Evolutionary conservation across 1,140 invertebrate genomes (phyloP), one percentile per base, ranked within the genome.

Genomic region (Drosophila triauraria): DNA sequence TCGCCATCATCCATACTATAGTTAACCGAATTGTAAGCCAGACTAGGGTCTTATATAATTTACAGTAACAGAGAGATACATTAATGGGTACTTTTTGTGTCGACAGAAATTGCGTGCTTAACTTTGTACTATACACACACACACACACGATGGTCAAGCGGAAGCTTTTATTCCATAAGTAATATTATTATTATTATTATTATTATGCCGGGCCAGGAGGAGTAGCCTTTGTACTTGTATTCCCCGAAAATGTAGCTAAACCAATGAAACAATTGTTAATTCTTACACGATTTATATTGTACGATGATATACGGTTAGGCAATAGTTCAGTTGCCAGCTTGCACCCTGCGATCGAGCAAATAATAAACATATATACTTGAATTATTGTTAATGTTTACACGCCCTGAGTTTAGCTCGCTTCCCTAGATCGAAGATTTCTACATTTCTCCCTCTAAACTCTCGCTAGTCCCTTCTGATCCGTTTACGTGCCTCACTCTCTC

Each of bases 101-200:
- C 38, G 35, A 46, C 44, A 67, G 27, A 58, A 65, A 57, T 44
- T 38, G 43, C 13, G 58, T 59, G 20, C 17, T 44, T 27, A 81
- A 77, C 78, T 62, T 81, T 79, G 82, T 87, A 87, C 75, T 44
- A 82, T 79, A 75, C 61, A 79, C 68, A 51, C 57, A 68, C 40
- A 42, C 47, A 13, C 30, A 53, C 51, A 32, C 2, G 35, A 42
- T 62, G 57, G 30, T 47, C 43, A 32, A 64, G n/a, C 59, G 35
- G 30, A 57, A 42, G 53, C 27, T 50, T 58, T 72, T 51, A 74
- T 72, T 59, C 70, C 38, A 74, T 74, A 74, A 59, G 67, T 59
- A 59, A 35, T 20, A 58, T 20, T 42, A 57, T 20, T 35, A 71
- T 17, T 15, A 71, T 17, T 15, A 60, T 25, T 17, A 50, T 25